Evolutionary conservation across 2,797 vertebrate species (phyloP).

Genomic region (Amazona finschi): DNA sequence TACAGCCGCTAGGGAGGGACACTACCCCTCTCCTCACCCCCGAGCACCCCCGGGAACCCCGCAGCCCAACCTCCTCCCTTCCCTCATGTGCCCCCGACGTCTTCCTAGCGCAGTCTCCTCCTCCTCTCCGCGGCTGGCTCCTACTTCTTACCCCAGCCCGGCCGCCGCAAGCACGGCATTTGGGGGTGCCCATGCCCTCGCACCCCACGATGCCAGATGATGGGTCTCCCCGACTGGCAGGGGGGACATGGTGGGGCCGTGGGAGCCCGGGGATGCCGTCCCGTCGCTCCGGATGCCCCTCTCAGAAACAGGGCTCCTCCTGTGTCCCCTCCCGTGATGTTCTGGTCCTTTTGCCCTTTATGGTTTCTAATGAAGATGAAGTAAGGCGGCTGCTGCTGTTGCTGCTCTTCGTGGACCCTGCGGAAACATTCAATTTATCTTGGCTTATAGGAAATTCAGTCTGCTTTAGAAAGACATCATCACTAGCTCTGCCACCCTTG

Average conservation of each 20-base stretch:
- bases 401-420: background rate
- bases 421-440: slow-evolving; percentile 57
- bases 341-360: slow-evolving; percentile 55
- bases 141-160: background rate
- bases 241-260: background rate
- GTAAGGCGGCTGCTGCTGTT: slow-evolving; percentile 30
- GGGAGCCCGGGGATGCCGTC: background rate
- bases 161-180: background rate
- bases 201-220: background rate
- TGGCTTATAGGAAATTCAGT: slow-evolving; percentile 68
- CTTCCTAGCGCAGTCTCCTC: slow-evolving; percentile 19
- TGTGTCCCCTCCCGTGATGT: background rate
- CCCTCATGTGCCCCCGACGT: slow-evolving; percentile 2
- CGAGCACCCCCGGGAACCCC: background rate
- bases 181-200: background rate
- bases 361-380: slow-evolving; percentile 68
- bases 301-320: background rate
- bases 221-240: background rate
- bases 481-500: background rate
- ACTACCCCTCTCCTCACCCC: accelerated
- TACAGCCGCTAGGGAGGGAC: background rate
- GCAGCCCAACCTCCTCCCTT: background rate
- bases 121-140: background rate
- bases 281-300: background rate
- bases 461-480: slow-evolving; percentile 58